Conservation (phyloP, 2,797 vertebrate genomes). For the Protosalanx chinensis region DNA sequence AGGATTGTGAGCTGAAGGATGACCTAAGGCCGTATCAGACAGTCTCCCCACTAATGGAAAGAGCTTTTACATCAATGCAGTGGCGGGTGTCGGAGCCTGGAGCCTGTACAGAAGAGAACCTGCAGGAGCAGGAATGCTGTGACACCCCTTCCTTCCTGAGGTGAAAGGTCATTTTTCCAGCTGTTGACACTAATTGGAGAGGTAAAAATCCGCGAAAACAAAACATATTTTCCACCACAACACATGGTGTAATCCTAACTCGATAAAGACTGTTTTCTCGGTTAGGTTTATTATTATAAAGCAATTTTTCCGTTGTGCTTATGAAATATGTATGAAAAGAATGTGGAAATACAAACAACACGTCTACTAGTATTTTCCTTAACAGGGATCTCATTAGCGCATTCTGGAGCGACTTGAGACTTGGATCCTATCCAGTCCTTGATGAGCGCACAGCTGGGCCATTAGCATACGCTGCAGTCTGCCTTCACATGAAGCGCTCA, state of each 20-base stretch:
- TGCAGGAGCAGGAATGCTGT: constrained; percentile 18
- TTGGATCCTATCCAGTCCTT: no score
- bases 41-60: background rate
- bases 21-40: background rate
- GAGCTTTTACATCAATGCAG: background rate
- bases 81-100: constrained; percentile 26
- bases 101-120: constrained; percentile 29
- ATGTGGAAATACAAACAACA: background rate
- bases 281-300: constrained; percentile 18
- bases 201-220: constrained; percentile 4
- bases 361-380: background rate
- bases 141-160: constrained; percentile 35
- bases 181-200: constrained; percentile 34
- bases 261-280: background rate
- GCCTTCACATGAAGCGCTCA: constrained; percentile 11
- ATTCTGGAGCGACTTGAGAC: no score
- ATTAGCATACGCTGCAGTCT: no score
- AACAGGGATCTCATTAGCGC: background rate
- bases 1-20: background rate
- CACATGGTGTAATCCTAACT: constrained; percentile 7
- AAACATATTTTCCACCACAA: constrained; percentile 35
- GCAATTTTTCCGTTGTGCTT: background rate
- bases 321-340: background rate
- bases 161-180: constrained; percentile 48
- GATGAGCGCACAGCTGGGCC: no score